A percentile compares a stretch with the other conserved stretches of the same genome.
phyloP scores from a whole-genome alignment of 2,797 vertebrate species.

The Tadarida brasiliensis region DNA sequence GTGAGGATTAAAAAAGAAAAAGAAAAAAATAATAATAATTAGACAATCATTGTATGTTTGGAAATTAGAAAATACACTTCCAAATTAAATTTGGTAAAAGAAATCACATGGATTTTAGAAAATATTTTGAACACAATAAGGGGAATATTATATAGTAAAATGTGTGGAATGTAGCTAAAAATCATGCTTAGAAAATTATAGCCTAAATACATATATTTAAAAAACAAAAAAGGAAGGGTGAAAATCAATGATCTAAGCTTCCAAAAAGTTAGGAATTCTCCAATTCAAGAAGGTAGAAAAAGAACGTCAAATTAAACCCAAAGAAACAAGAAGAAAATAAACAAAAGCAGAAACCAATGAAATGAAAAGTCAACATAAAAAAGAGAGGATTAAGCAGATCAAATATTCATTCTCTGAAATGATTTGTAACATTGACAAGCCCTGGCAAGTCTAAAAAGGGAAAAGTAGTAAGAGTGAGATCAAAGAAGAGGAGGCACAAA shows the following conservation, averaged over 20 bases:
- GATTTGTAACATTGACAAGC: neutral
- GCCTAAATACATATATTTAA: neutral
- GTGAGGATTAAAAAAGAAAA: neutral
- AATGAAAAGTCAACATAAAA: slow-evolving; percentile 25
- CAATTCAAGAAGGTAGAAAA: slow-evolving; percentile 24
- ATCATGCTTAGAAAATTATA: neutral
- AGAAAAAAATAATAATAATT: slow-evolving; percentile 13
- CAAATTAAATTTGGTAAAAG: slow-evolving; percentile 1
- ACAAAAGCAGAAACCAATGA: slow-evolving; percentile 7
- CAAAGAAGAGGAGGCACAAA: neutral
- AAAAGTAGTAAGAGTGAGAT: neutral
- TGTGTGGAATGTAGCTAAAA: slow-evolving; percentile 21
- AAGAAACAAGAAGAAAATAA: slow-evolving; percentile 38
- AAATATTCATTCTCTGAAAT: slow-evolving; percentile 54
- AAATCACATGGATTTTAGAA: slow-evolving; percentile 1
- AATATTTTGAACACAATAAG: neutral
- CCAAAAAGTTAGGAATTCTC: neutral
- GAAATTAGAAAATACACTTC: slow-evolving; percentile 38
- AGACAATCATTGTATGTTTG: neutral
- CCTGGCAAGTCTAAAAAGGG: neutral
- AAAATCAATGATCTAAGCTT: slow-evolving; percentile 28
- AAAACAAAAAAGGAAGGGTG: neutral
- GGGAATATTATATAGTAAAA: neutral
- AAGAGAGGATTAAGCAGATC: neutral
- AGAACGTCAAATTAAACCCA: slow-evolving; percentile 3